Conservation (phyloP, 2,797 vertebrate species). For the Protonibea diacanthus region DNA sequence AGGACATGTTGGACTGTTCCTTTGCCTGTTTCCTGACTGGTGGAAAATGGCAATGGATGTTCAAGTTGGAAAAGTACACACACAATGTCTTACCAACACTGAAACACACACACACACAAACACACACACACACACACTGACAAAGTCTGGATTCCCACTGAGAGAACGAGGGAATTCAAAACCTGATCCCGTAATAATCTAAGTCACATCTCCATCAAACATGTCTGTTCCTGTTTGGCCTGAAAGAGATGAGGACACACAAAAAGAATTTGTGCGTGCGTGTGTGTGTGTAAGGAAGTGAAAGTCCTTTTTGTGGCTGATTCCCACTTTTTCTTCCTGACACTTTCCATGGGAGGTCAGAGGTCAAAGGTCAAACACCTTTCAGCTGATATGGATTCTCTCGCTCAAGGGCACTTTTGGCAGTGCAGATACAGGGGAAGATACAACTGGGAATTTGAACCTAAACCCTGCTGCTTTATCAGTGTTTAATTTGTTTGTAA, state of each 20-base stretch:
- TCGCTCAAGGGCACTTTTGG: neutral
- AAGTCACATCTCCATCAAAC: slow-evolving; percentile 10
- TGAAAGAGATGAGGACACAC: neutral
- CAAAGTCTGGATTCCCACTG: neutral
- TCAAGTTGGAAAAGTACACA: neutral
- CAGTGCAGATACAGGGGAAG: neutral
- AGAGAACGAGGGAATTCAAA: neutral
- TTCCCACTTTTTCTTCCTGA: neutral
- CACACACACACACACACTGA: neutral
- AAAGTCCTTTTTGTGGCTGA: neutral
- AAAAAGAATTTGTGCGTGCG: neutral
- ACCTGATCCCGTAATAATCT: neutral
- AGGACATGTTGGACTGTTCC: neutral
- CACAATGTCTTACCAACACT: neutral
- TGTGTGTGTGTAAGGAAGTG: neutral
- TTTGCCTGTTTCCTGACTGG: neutral
- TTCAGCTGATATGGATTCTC: neutral
- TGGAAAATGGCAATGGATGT: neutral
- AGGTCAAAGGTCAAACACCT: slow-evolving; percentile 37
- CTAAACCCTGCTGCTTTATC: neutral
- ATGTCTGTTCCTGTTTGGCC: slow-evolving; percentile 3
- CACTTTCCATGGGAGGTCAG: neutral
- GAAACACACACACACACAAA: neutral
- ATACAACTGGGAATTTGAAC: neutral
- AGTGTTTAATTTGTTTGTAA: neutral